Percentiles rank a stretch among this genome's conserved stretches.
These are phyloP conservation scores for Neodiprion fabricii DNA, from an alignment of 1,140 invertebrate species.

Conservation along the genomic window DNA sequence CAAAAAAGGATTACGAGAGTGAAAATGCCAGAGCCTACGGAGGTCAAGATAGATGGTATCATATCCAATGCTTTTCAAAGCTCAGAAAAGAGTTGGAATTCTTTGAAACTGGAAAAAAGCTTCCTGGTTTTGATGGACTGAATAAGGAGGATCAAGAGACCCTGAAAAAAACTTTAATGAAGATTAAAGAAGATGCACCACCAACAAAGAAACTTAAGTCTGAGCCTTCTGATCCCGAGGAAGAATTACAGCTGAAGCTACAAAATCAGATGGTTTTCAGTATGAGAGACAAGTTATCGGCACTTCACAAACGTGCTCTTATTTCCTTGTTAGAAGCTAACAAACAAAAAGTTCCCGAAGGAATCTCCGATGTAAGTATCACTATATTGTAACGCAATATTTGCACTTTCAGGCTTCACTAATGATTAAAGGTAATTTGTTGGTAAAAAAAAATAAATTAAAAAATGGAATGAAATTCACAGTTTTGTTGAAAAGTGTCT, in stretches of 20 bases:
- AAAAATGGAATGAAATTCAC: not conserved
- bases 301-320: constrained; percentile 65
- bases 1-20: constrained; percentile 87
- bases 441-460: too few relatives aligned
- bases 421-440: too few relatives aligned
- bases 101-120: constrained; percentile 70
- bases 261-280: constrained; percentile 85
- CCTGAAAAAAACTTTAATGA: constrained; percentile 74
- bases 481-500: not conserved
- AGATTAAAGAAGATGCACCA: constrained; percentile 66
- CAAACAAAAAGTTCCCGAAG: constrained; percentile 70
- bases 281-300: constrained; percentile 63
- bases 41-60: constrained; percentile 85
- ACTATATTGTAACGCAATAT: not conserved
- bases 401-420: too few relatives aligned
- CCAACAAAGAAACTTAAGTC: constrained; percentile 73
- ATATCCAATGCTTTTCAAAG: constrained; percentile 91
- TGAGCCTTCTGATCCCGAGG: constrained; percentile 65
- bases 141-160: constrained; percentile 76
- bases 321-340: constrained; percentile 75
- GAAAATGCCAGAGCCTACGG: constrained; percentile 82
- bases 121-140: constrained; percentile 79
- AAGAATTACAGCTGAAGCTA: constrained; percentile 68
- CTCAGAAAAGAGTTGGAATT: constrained; percentile 78
- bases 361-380: constrained; percentile 67